Percentiles rank a stretch among this genome's conserved stretches.
Evolutionary conservation across 2,888 invertebrate species (phyloP).

Genomic region (Trimorus sp.): DNA sequence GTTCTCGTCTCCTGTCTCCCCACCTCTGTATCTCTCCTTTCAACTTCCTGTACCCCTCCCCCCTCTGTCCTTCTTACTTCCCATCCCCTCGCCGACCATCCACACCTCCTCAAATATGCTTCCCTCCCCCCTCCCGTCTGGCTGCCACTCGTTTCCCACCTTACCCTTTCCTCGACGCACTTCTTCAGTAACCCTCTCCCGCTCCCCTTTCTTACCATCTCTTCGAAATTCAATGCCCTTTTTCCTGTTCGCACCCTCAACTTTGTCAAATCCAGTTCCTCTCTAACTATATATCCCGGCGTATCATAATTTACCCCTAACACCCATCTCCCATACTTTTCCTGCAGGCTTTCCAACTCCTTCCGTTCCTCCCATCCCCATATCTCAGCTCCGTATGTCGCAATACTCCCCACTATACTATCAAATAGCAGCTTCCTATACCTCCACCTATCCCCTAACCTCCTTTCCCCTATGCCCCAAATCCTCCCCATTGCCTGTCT

Average conservation of each 20-base stretch:
- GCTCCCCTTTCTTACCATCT: too few relatives aligned
- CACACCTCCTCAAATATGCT: background rate
- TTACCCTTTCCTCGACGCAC: too few relatives aligned
- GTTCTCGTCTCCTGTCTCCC: background rate
- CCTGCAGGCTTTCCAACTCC: background rate
- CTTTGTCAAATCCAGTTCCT: constrained; percentile 10
- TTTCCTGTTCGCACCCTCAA: constrained; percentile 1
- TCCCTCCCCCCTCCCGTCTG: background rate
- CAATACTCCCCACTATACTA: constrained; percentile 1
- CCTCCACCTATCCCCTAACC: constrained; percentile 1
- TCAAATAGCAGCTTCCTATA: background rate
- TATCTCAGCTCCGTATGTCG: constrained; percentile 4
- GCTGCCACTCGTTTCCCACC: too few relatives aligned
- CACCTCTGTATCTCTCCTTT: background rate
- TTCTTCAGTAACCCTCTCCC: too few relatives aligned
- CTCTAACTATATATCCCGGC: constrained; percentile 7
- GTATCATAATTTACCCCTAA: constrained; percentile 3
- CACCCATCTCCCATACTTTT: background rate
- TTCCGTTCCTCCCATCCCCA: constrained; percentile 3
- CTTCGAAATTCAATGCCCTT: too few relatives aligned
- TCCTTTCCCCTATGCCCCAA: background rate
- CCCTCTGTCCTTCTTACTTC: background rate
- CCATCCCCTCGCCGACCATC: background rate
- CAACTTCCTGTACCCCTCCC: background rate
- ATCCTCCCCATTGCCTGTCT: background rate